Percentiles rank a stretch among this genome's conserved stretches.
phyloP scores from a whole-genome alignment of 2,888 invertebrate species.

The Cyclophora albipunctata region DNA sequence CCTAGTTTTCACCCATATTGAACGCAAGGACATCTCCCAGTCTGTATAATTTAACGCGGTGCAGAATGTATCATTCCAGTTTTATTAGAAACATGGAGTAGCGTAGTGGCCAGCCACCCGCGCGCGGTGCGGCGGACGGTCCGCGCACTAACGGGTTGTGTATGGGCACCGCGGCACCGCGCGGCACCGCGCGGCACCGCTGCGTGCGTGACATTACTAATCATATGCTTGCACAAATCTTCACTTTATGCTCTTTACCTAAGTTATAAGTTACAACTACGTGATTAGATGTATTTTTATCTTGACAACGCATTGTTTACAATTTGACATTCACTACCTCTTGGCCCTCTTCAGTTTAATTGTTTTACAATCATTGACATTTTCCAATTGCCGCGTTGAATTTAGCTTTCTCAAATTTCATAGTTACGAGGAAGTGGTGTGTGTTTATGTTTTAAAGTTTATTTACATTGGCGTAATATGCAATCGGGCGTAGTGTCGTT shows the following conservation, averaged over 20 bases:
- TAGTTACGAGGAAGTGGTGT: not conserved
- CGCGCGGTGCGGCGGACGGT: no score
- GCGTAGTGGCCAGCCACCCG: not conserved
- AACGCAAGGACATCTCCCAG: constrained; percentile 37
- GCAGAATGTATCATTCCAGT: not conserved
- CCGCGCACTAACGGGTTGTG: no score
- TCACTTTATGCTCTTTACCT: constrained; percentile 3
- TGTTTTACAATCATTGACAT: not conserved
- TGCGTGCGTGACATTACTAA: constrained; percentile 10
- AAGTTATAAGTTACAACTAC: no score
- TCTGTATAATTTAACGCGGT: not conserved
- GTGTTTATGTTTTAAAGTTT: constrained; percentile 2
- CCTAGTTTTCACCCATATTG: constrained; percentile 52
- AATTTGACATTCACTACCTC: constrained; percentile 8
- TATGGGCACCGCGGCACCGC: no score
- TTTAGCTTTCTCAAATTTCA: no score
- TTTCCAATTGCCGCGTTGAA: no score
- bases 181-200: not conserved
- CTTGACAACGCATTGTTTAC: constrained; percentile 8
- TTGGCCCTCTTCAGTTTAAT: constrained; percentile 5
- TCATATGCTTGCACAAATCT: constrained; percentile 7
- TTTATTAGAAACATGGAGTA: not conserved
- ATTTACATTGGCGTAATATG: constrained; percentile 14
- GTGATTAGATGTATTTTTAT: constrained; percentile 9
- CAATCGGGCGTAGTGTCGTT: constrained; percentile 22